phyloP scores from a whole-genome alignment of 2,888 invertebrate genomes.

The Dolichopus griseipennis region DNA sequence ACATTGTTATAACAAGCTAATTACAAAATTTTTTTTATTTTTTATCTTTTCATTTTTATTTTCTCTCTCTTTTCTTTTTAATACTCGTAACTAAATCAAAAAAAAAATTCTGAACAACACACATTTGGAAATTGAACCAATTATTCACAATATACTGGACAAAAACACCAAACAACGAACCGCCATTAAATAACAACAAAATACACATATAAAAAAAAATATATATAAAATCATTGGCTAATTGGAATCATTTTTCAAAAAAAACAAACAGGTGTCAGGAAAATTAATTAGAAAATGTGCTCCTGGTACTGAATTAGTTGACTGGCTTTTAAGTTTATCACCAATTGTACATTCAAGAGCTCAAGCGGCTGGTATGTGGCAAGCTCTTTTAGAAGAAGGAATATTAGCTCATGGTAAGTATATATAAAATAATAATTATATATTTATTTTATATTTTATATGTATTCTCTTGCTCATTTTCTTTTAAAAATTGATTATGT shows the following conservation, averaged over 20 bases:
- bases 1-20: no score
- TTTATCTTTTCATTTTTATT: no score
- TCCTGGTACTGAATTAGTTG: conserved; percentile 71
- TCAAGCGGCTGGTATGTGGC: conserved; percentile 76
- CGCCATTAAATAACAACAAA: no score
- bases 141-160: not conserved
- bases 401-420: conserved; percentile 63
- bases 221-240: no score
- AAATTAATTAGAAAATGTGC: conserved; percentile 59
- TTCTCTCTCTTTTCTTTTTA: no score
- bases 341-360: conserved; percentile 54
- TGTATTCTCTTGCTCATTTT: not conserved
- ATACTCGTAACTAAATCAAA: no score
- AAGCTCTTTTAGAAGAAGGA: conserved; percentile 70
- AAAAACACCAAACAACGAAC: not conserved
- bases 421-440: no score
- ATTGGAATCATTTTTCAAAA: no score
- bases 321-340: conserved; percentile 63
- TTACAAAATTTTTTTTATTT: no score
- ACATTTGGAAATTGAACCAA: no score
- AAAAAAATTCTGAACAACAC: no score
- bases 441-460: not conserved
- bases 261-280: conserved; percentile 47
- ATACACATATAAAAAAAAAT: no score
- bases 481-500: not conserved